Base-by-base conservation (phyloP, 2,888 invertebrate genomes). In the Cryptosula pallasiana region DNA sequence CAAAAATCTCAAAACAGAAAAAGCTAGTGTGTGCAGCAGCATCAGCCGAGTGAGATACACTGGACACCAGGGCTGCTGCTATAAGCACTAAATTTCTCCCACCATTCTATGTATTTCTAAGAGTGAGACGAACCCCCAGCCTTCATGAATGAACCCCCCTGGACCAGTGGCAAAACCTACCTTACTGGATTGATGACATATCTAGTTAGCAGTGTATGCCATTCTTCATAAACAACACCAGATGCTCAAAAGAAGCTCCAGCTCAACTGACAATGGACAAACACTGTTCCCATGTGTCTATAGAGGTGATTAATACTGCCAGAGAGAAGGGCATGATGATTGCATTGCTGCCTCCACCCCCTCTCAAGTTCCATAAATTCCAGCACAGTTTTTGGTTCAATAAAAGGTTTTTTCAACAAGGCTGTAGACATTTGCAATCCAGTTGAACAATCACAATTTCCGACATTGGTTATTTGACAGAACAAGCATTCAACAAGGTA, bases 21-120 rank as follows among this genome's bases (percentile, higher is more conserved):
- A 76, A 73, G 69, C 75, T 76, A 71, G 72, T 76, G 1, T 75
- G 75, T 27, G 45, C 74, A 13, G 34, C 75, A 13, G 73, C 74
- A 20, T 74, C 74, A 3, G 74, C 54, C 1, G 76, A 76, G 32
- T 55, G 75, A 25, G 75, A 75, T 23, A 23, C 69, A 54, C 57
- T 74, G 20, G 75, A 75, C 0, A 76, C 75, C 0, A 9, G 71
- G 0, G 55, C 35, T 32, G 13, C 2, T 1, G 71, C 75, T 13
- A 71, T 75, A 1, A 75, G 58, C 69, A 75, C 74, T 23, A 72
- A 69, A 27, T 35, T 23, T 0, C n/a, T 75, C 1, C 76, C 74
- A 35, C 76, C 75, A n/a, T 73, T 75, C 69, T 34, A 73, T 0
- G 69, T 75, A 0, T 76, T 76, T 25, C 75, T 74, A 1, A 55